Conservation (phyloP, 2,888 invertebrate genomes). For the Holacanthella duospinosa region DNA sequence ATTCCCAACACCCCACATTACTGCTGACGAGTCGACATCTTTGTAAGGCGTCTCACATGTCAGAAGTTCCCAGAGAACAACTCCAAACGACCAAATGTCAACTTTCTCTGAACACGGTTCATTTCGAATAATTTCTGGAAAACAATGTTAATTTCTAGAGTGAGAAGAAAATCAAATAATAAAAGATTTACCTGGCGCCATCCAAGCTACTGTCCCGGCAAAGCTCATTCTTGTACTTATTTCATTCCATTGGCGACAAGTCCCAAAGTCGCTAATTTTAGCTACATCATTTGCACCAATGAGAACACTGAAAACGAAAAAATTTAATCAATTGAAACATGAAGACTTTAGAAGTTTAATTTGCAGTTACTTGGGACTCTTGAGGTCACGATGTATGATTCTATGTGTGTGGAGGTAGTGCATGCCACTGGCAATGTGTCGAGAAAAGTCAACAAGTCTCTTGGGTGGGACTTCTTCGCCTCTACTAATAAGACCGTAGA, state of each 20-base stretch:
- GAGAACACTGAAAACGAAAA: conserved; percentile 55
- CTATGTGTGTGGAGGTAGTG: conserved; percentile 88
- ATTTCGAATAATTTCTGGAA: conserved; percentile 80
- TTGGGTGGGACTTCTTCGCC: conserved; percentile 74
- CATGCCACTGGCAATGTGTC: conserved; percentile 94
- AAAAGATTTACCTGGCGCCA: conserved; percentile 66
- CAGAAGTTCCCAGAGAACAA: conserved; percentile 94
- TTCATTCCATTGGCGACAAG: conserved; percentile 87
- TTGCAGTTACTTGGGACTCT: conserved; percentile 86
- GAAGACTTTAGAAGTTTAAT: background rate
- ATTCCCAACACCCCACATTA: conserved; percentile 96
- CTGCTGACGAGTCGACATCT: conserved; percentile 88
- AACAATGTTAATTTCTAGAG: background rate
- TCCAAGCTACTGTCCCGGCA: conserved; percentile 97
- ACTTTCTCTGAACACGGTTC: conserved; percentile 95
- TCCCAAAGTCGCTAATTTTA: conserved; percentile 98
- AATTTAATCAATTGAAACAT: background rate
- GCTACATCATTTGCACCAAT: conserved; percentile 68
- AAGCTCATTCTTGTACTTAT: conserved; percentile 95
- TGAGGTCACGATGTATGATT: conserved; percentile 95
- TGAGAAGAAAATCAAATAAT: background rate
- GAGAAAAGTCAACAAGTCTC: conserved; percentile 82
- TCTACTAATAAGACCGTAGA: conserved; percentile 78
- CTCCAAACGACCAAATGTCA: conserved; percentile 97
- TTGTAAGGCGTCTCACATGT: conserved; percentile 89